Evolutionary conservation across 2,113 vertebrate species (phyloP).

Genomic region (Gila orcuttii): DNA sequence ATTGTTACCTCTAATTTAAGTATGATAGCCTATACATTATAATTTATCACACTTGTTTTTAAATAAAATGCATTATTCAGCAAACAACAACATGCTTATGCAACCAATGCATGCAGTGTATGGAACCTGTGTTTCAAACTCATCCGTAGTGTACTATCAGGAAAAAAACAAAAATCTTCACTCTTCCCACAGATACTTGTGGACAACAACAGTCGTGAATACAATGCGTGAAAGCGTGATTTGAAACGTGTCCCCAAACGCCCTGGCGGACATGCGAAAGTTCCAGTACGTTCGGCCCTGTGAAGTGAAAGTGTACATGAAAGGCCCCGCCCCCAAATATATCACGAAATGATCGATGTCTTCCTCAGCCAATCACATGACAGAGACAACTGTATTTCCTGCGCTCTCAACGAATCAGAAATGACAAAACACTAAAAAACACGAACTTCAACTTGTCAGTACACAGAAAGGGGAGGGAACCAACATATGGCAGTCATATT

Average conservation of each 20-base stretch:
- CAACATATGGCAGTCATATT: slow-evolving; percentile 88
- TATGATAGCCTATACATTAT: neutral
- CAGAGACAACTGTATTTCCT: slow-evolving; percentile 61
- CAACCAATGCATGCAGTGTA: neutral
- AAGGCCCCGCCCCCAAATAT: slow-evolving; percentile 52
- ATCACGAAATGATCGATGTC: slow-evolving; percentile 49
- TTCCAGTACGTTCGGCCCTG: slow-evolving; percentile 47
- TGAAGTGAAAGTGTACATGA: slow-evolving; percentile 3
- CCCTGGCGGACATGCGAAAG: neutral
- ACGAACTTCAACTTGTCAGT: slow-evolving; percentile 71
- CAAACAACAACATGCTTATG: neutral
- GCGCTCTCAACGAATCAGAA: slow-evolving; percentile 71
- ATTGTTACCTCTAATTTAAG: neutral
- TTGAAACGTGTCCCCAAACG: neutral
- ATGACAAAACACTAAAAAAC: slow-evolving; percentile 51
- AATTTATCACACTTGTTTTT: neutral
- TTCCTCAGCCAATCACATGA: slow-evolving; percentile 61
- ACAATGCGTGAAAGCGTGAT: neutral
- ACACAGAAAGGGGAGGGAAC: slow-evolving; percentile 76
- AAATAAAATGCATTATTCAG: neutral
- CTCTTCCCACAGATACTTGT: neutral
- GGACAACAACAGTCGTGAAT: neutral
- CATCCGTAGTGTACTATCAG: neutral
- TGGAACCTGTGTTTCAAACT: neutral
- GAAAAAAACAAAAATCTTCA: neutral